Base-by-base conservation (phyloP, 2,888 invertebrate species). In the Sesamia inferens region DNA sequence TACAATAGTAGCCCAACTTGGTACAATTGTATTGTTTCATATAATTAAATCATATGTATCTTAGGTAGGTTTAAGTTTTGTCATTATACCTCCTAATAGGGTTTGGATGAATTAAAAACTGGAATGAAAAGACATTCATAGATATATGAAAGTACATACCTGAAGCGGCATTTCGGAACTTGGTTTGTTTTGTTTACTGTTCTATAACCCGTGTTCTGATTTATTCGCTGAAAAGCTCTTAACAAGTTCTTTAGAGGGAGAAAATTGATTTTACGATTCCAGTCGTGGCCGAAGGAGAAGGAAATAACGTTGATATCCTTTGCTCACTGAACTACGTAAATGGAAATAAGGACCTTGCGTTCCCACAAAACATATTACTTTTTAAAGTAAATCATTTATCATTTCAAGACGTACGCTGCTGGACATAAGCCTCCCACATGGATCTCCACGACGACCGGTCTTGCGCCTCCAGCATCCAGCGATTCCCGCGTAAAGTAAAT, bases 221-320 rank as follows among this genome's bases (percentile, higher is more conserved):
- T 82, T 78, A 79, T 73, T 59, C 57, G 58, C 64, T 84, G 79
- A 84, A 85, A 77, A 74, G 64, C 73, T 72, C 83, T 83, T 81
- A 84, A 74, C 79, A 74, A 73, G 76, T 74, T 76, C 68, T 81
- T 74, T 83, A 79, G 69, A 80, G 80, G 76, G 76, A 88, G 87
- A 86, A 88, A 89, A 89, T 88, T 89, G 87, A 84, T 86, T 89
- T 89, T 88, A 87, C 77, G 86, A 88, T 83, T 81, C 83, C 68
- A 82, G 80, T 63, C 72, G 68, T 71, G 65, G 76, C 81, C 61
- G 84, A 72, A 79, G 81, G 83, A 85, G 77, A 68, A 81, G 89
- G 89, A 88, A 88, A 88, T 89, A 82, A 85, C 74, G 79, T 73
- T 86, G 82, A 88, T 85, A 80, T 87, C 85, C 83, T 86, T 65